phyloP scores from a whole-genome alignment of 2,888 invertebrate genomes.

The Xanthorhoe spadicearia region DNA sequence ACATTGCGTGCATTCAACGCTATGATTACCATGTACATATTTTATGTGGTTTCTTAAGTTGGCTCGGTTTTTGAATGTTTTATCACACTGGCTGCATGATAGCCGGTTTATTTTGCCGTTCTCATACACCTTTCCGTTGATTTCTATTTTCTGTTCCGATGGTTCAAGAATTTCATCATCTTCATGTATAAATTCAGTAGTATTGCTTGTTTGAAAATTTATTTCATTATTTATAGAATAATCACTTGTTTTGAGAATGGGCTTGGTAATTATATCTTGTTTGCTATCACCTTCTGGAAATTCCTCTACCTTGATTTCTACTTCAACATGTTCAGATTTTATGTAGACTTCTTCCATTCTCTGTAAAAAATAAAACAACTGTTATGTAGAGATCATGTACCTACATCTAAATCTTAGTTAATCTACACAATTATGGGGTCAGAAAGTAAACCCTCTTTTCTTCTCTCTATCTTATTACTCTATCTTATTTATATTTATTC shows the following conservation, averaged over 20 bases:
- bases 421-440: background rate
- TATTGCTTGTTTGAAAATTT: background rate
- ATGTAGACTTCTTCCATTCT: constrained; percentile 35
- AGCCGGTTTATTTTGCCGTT: constrained; percentile 53
- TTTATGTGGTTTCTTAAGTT: constrained; percentile 50
- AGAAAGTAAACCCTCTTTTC: no score
- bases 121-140: constrained; percentile 50
- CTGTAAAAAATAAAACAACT: background rate
- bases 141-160: constrained; percentile 18
- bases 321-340: constrained; percentile 20
- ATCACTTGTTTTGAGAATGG: background rate
- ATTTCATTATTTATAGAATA: background rate
- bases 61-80: constrained; percentile 50
- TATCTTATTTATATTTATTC: no score
- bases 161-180: background rate
- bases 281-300: background rate
- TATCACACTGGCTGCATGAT: constrained; percentile 45
- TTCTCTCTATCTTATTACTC: no score
- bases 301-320: constrained; percentile 22
- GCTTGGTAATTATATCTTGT: background rate
- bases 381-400: no score
- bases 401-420: no score
- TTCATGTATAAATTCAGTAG: background rate
- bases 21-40: constrained; percentile 49
- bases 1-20: constrained; percentile 51